Evolutionary conservation across 1,140 invertebrate species (phyloP).

Genomic region (Drosophila simulans): DNA sequence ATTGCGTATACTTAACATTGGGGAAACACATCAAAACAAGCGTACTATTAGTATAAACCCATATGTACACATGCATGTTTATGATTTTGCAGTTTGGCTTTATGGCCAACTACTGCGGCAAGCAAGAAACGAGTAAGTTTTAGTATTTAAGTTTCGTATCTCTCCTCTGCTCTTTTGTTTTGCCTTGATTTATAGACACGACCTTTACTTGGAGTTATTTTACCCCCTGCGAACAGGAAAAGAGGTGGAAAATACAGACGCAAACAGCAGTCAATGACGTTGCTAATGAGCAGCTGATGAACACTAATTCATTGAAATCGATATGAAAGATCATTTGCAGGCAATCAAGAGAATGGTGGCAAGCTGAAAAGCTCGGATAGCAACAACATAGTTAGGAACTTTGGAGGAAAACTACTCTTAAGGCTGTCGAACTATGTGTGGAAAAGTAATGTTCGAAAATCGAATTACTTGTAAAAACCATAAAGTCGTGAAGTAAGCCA

Average conservation of each 20-base stretch:
- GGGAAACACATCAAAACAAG: neutral
- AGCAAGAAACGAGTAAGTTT: slow-evolving; percentile 24
- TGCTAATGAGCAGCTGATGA: slow-evolving; percentile 51
- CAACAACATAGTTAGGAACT: neutral
- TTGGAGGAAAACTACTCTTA: slow-evolving; percentile 6
- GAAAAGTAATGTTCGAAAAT: neutral
- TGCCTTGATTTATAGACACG: slow-evolving; percentile 38
- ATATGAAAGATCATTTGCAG: slow-evolving; percentile 23
- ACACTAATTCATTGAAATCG: slow-evolving; percentile 62
- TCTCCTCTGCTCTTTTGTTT: slow-evolving; percentile 14
- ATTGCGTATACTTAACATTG: slow-evolving; percentile 33
- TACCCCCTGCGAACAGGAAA: slow-evolving; percentile 5
- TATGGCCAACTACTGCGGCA: slow-evolving; percentile 44
- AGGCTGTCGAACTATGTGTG: neutral
- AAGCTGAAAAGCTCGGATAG: neutral
- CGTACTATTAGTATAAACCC: neutral
- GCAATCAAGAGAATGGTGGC: neutral
- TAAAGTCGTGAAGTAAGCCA: too few relatives aligned
- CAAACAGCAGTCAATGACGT: slow-evolving; percentile 51
- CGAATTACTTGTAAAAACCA: neutral
- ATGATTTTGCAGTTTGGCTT: slow-evolving; percentile 41
- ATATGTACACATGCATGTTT: slow-evolving; percentile 19
- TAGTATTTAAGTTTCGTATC: slow-evolving; percentile 29
- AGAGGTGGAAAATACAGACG: neutral
- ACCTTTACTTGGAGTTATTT: slow-evolving; percentile 34